Percentiles rank a stretch among this genome's conserved stretches.
Conservation (phyloP, 2,797 vertebrate species). For the Trachops cirrhosus region DNA sequence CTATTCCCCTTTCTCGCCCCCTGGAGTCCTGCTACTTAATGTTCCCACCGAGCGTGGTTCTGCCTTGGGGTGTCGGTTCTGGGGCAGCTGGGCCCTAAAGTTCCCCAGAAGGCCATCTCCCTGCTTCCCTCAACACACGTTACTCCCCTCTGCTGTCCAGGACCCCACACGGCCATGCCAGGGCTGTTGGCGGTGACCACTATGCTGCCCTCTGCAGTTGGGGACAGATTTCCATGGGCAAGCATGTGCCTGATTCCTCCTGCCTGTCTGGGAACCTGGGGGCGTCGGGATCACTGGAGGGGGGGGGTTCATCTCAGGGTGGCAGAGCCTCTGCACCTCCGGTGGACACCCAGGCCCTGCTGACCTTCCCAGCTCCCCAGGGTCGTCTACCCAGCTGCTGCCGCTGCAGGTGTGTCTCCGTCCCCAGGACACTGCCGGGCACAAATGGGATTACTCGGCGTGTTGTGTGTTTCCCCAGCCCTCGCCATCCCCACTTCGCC, state of each 20-base stretch:
- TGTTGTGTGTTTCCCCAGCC: rapidly evolving
- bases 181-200: neutral
- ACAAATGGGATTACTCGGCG: neutral
- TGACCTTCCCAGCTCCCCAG: neutral
- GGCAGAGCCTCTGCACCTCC: too few relatives aligned
- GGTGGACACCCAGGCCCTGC: neutral
- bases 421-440: neutral
- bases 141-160: neutral
- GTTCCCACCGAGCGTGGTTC: neutral
- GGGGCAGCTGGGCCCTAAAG: neutral
- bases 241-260: too few relatives aligned
- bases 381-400: neutral
- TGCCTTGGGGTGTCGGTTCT: neutral
- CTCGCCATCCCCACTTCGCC: neutral
- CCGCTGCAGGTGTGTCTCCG: rapidly evolving
- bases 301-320: too few relatives aligned
- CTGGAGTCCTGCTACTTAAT: too few relatives aligned
- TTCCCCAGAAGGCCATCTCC: neutral
- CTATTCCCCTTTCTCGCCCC: rapidly evolving
- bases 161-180: neutral
- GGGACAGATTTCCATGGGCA: neutral
- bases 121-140: neutral
- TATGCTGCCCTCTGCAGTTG: neutral
- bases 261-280: neutral
- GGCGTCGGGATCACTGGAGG: rapidly evolving